These are phyloP conservation scores for Dunckerocampus dactyliophorus DNA, from an alignment of 2,113 vertebrate species.

Conservation along the genomic window DNA sequence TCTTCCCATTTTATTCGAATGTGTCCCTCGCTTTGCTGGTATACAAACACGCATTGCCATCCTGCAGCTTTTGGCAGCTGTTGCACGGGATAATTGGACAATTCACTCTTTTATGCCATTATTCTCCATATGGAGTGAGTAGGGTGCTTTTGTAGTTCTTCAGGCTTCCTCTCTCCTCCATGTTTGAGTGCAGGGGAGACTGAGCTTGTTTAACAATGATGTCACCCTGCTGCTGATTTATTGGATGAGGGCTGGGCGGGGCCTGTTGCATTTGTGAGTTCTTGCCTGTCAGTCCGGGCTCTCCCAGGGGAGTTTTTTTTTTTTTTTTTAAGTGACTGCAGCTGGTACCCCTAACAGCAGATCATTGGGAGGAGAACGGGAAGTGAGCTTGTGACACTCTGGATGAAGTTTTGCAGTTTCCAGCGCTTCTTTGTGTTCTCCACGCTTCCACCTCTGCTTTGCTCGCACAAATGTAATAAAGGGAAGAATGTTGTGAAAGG, in stretches of 20 bases:
- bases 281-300: conserved; percentile 28
- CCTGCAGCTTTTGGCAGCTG: conserved; percentile 51
- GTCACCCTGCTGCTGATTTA: conserved; percentile 59
- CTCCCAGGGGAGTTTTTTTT: conserved; percentile 42
- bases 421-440: conserved; percentile 23
- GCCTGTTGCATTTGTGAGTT: conserved; percentile 49
- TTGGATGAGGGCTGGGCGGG: conserved; percentile 55
- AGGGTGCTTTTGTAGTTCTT: conserved; percentile 3
- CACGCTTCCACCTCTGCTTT: conserved; percentile 3
- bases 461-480: conserved; percentile 23
- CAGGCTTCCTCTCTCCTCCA: not conserved
- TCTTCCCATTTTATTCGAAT: not conserved
- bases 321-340: conserved; percentile 58
- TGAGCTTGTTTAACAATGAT: conserved; percentile 65
- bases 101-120: conserved; percentile 39
- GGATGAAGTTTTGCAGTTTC: conserved; percentile 5
- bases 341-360: conserved; percentile 60
- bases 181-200: conserved; percentile 20
- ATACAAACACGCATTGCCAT: conserved; percentile 23
- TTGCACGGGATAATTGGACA: conserved; percentile 42
- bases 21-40: not conserved
- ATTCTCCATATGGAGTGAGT: conserved; percentile 28
- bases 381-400: conserved; percentile 54
- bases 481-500: conserved; percentile 32
- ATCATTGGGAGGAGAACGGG: conserved; percentile 56